phyloP scores from a whole-genome alignment of 2,113 vertebrate species.

The Vulpes ferrilata region DNA sequence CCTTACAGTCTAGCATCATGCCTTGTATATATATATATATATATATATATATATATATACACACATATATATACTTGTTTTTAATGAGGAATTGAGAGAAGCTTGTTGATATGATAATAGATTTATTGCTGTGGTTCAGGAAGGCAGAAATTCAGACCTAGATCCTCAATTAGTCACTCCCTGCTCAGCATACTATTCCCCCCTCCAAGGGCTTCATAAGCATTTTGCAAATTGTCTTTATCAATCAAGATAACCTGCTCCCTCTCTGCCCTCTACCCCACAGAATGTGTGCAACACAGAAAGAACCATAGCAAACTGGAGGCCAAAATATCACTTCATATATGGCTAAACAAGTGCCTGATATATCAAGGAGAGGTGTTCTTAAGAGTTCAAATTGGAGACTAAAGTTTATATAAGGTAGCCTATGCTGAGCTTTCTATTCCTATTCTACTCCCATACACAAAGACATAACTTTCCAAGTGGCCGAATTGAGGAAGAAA shows the following conservation, averaged over 20 bases:
- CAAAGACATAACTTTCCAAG: neutral
- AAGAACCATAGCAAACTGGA: conserved; percentile 15
- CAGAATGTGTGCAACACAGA: neutral
- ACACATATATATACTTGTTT: neutral
- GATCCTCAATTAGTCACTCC: neutral
- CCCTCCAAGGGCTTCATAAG: neutral
- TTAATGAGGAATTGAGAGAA: neutral
- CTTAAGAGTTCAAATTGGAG: neutral
- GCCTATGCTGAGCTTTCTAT: neutral
- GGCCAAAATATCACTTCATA: conserved; percentile 9
- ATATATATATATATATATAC: no score
- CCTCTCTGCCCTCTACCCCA: neutral
- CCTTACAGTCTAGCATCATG: neutral
- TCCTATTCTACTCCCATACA: neutral
- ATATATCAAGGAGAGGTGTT: neutral
- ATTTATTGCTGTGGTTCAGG: neutral
- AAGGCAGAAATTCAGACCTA: neutral
- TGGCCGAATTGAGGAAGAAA: neutral
- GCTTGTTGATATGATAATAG: neutral
- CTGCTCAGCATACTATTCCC: neutral
- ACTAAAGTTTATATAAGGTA: neutral
- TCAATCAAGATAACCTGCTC: neutral
- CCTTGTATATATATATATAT: neutral
- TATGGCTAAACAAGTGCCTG: neutral
- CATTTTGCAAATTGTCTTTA: neutral